These are phyloP conservation scores for Neoniphon sammara DNA, from an alignment of 2,797 vertebrate species.

Conservation along the genomic window DNA sequence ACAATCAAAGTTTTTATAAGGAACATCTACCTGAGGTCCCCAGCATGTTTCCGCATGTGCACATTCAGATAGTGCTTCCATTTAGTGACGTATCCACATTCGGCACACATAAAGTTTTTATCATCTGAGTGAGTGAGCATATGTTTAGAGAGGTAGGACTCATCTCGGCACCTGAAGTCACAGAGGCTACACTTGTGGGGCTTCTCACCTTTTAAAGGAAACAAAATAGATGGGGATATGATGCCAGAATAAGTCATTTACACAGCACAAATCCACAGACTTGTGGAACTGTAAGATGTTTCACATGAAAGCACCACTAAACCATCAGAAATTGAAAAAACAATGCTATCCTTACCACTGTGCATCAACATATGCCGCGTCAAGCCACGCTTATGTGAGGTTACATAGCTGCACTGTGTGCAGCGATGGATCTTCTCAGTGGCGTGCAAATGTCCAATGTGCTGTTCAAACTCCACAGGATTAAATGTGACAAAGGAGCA, in stretches of 20 bases:
- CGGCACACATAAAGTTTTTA: constrained; percentile 98
- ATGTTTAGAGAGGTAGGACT: constrained; percentile 97
- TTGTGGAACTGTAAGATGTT: not conserved
- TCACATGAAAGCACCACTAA: not conserved
- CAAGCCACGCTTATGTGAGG: constrained; percentile 93
- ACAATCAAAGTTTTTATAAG: not conserved
- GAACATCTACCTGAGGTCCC: constrained; percentile 90
- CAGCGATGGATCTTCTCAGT: constrained; percentile 95
- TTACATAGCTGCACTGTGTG: constrained; percentile 90
- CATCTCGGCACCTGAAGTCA: constrained; percentile 94
- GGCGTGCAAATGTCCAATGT: constrained; percentile 92
- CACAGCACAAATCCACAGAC: not conserved
- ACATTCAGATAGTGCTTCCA: constrained; percentile 98
- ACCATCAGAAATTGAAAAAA: not conserved
- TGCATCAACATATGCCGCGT: constrained; percentile 93
- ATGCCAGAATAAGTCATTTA: not conserved
- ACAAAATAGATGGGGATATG: not conserved
- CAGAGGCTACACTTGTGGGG: constrained; percentile 95
- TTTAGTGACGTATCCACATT: constrained; percentile 97
- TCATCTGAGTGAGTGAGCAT: constrained; percentile 93
- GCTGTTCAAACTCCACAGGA: constrained; percentile 92
- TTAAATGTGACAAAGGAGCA: constrained; percentile 93
- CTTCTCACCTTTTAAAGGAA: constrained; percentile 87
- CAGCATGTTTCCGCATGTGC: constrained; percentile 97
- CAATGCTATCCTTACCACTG: constrained; percentile 83